phyloP scores from a whole-genome alignment of 2,797 vertebrate species.

The Chloroceryle amazona region DNA sequence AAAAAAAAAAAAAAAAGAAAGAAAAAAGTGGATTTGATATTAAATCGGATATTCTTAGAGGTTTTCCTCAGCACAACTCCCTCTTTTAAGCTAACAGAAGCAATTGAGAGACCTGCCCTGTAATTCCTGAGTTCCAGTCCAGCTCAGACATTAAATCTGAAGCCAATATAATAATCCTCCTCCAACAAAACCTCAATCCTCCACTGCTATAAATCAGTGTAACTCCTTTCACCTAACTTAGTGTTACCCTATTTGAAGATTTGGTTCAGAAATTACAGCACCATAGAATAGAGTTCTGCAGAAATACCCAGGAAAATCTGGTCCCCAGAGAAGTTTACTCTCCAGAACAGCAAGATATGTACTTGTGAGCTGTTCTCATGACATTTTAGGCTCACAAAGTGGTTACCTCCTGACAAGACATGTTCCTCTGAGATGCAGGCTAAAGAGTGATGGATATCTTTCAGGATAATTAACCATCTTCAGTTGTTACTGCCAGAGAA shows the following conservation, averaged over 20 bases:
- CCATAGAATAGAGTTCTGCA: background rate
- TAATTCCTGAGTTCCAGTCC: conserved; percentile 48
- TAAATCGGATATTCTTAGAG: conserved; percentile 63
- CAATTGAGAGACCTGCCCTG: conserved; percentile 30
- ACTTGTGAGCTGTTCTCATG: background rate
- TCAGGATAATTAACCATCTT: background rate
- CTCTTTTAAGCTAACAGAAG: conserved; percentile 38
- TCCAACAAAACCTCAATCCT: conserved; percentile 23
- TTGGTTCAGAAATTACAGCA: conserved; percentile 3
- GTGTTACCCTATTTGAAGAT: background rate
- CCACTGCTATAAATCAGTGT: conserved; percentile 23
- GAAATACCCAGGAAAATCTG: background rate
- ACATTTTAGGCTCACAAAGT: background rate
- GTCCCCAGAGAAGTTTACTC: background rate
- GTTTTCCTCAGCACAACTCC: conserved; percentile 44
- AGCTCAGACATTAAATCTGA: conserved; percentile 42
- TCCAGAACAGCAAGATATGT: background rate
- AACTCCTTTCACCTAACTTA: background rate
- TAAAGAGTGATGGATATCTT: background rate
- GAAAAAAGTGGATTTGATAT: conserved; percentile 47
- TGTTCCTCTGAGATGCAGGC: background rate
- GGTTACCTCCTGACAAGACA: conserved; percentile 14
- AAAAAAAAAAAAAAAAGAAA: background rate
- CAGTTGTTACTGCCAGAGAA: background rate
- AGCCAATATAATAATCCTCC: conserved; percentile 51